Percentiles rank a stretch among this genome's conserved stretches.
phyloP scores from a whole-genome alignment of 2,888 invertebrate genomes.

The Andrena bicolor region DNA sequence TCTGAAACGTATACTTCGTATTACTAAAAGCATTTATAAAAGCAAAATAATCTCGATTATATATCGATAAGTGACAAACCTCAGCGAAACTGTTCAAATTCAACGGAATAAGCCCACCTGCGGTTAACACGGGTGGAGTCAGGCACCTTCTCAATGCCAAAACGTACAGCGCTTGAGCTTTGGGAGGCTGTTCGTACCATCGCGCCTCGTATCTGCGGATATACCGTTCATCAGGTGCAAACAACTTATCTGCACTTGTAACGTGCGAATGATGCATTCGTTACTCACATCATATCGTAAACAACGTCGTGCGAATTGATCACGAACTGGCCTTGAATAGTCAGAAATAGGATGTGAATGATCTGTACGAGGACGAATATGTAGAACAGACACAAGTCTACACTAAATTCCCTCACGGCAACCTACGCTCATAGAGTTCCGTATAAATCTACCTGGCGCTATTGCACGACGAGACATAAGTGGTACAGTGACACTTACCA shows the following conservation, averaged over 20 bases:
- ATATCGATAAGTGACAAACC: neutral
- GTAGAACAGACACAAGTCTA: neutral
- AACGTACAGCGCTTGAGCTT: neutral
- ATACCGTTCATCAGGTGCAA: neutral
- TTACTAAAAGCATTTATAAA: neutral
- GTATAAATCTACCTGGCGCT: neutral
- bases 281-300: neutral
- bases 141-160: neutral
- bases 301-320: neutral
- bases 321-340: conserved; percentile 20
- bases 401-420: neutral
- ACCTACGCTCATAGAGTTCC: neutral
- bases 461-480: neutral
- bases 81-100: conserved; percentile 1
- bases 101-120: conserved; percentile 8
- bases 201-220: neutral
- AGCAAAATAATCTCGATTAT: neutral
- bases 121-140: conserved; percentile 3
- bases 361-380: neutral
- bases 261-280: neutral
- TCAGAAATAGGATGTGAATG: conserved; percentile 10
- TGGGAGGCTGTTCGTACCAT: neutral
- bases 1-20: neutral
- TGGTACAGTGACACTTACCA: neutral
- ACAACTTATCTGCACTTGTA: neutral